Percentiles rank a stretch among this genome's conserved stretches.
Evolutionary conservation across 2,113 vertebrate genomes (phyloP).

Genomic region (Tapirus terrestris): DNA sequence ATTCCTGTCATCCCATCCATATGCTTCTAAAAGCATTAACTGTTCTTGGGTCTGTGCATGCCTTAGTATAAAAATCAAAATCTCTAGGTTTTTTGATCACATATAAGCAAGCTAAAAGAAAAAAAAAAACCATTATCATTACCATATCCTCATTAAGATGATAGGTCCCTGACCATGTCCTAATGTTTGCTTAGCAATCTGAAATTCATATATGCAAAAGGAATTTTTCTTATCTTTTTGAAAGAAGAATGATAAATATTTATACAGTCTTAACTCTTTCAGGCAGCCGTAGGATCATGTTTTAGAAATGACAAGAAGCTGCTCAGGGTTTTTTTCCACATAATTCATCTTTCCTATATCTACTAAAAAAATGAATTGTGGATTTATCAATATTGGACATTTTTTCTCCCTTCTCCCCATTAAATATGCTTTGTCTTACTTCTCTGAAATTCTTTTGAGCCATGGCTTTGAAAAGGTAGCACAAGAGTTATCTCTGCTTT

Average conservation of each 20-base stretch:
- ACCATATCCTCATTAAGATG: slow-evolving; percentile 81
- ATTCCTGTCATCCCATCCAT: slow-evolving; percentile 84
- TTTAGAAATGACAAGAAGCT: slow-evolving; percentile 66
- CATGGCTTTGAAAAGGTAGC: neutral
- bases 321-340: neutral
- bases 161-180: slow-evolving; percentile 72
- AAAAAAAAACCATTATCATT: slow-evolving; percentile 75
- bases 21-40: slow-evolving; percentile 84
- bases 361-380: slow-evolving; percentile 40
- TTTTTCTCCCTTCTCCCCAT: neutral
- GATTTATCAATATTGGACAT: slow-evolving; percentile 40
- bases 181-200: slow-evolving; percentile 82
- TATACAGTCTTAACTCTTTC: slow-evolving; percentile 80
- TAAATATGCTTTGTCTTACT: slow-evolving; percentile 28
- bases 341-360: slow-evolving; percentile 61
- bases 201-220: slow-evolving; percentile 83
- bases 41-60: slow-evolving; percentile 74
- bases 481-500: neutral
- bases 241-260: slow-evolving; percentile 87
- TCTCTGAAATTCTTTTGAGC: slow-evolving; percentile 38
- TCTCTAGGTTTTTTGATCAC: slow-evolving; percentile 78
- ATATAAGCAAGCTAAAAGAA: slow-evolving; percentile 70
- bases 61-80: slow-evolving; percentile 74
- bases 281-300: slow-evolving; percentile 68
- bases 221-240: slow-evolving; percentile 83